Evolutionary conservation across 2,888 invertebrate genomes (phyloP), one percentile per base, ranked within the genome.

Genomic region (Ochlodes sylvanus): DNA sequence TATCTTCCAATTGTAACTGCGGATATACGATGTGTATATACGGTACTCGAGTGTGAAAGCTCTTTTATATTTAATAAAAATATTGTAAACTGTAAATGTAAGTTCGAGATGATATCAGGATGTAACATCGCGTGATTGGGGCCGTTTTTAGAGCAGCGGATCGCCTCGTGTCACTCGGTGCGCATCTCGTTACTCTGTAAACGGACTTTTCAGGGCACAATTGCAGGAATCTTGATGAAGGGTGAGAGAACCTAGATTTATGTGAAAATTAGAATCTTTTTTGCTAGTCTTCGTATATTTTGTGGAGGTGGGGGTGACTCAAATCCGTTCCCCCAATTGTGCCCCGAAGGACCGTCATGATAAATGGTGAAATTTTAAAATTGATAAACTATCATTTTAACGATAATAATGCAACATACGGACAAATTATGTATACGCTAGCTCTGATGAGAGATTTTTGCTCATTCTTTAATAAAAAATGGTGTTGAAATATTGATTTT

Each of bases 361-460:
- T 19, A 21, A 66, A 60, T 54, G 54, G 44, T 67, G 62, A 63
- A 70, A 72, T 72, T 80, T 80, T 79, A 81, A 80, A 82, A 87
- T 94, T 93, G 89, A 86, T 90, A 90, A 94, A 90, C 92, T 94
- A 94, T 94, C 94, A 95, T 93, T 92, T 93, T 92, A 94, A 92
- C 89, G 89, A 93, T 94, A 93, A 92, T 92, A 91, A 90, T 87
- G 82, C 85, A 82, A 87, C 83, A 94, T 94, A 94, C 94, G 94
- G 50, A 94, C 93, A 95, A 94, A 94, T 94, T 92, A 96, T 96
- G 96, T 96, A 96, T 96, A 96, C 96, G 96, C 96, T 95, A 95
- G 88, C 92, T 92, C 93, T 94, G 94, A 94, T 92, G 94, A 94
- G 93, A 90, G 91, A 86, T 84, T 90, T 92, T 95, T 95, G 95